phyloP scores from a whole-genome alignment of 2,888 invertebrate genomes.

The Hydraecia micacea region DNA sequence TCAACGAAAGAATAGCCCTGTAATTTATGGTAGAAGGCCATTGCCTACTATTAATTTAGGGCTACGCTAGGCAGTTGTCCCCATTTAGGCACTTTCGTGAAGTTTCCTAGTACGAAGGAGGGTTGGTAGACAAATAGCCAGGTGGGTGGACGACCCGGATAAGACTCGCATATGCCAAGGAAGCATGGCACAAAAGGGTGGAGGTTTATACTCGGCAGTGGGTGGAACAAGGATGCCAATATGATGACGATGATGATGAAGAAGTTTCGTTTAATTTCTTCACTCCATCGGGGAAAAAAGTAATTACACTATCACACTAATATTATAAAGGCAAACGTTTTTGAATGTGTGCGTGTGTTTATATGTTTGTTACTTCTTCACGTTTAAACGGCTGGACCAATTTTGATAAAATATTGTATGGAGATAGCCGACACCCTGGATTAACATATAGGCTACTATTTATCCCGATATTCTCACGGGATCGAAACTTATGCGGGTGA shows the following conservation, averaged over 20 bases:
- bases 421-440: too few species aligned
- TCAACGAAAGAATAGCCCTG: constrained; percentile 17
- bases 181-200: background rate
- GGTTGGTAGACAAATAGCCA: background rate
- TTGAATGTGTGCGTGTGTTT: too few species aligned
- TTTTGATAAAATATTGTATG: too few species aligned
- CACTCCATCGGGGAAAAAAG: background rate
- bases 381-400: too few species aligned
- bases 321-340: too few species aligned
- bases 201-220: too few species aligned
- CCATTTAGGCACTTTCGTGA: background rate
- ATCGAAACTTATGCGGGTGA: too few species aligned
- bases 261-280: background rate
- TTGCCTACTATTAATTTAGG: background rate
- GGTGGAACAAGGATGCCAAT: too few species aligned
- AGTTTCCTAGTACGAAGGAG: background rate
- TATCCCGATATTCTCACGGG: too few species aligned
- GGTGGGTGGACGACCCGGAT: background rate
- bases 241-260: background rate
- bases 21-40: constrained; percentile 32
- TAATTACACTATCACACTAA: too few species aligned
- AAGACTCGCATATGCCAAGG: background rate
- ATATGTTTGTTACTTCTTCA: too few species aligned
- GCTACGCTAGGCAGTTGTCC: background rate
- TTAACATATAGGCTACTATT: too few species aligned